These are phyloP conservation scores for Pseudochaenichthys georgianus DNA, from an alignment of 2,797 vertebrate genomes.

Conservation along the genomic window DNA sequence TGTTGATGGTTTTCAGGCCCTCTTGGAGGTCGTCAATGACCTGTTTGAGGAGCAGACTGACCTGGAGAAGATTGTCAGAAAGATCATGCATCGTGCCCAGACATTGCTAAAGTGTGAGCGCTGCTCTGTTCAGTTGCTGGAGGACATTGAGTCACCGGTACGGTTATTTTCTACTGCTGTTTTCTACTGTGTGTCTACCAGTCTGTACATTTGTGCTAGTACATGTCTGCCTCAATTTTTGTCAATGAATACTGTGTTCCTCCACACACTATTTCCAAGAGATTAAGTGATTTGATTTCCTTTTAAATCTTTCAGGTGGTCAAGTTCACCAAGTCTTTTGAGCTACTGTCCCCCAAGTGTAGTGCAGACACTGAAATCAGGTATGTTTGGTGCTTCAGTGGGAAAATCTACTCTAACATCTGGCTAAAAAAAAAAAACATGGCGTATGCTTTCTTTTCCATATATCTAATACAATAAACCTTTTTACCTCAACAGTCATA, in stretches of 20 bases:
- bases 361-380: conserved; percentile 96
- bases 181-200: conserved; percentile 16
- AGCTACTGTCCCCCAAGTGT: conserved; percentile 97
- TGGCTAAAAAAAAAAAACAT: conserved; percentile 17
- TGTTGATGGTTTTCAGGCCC: conserved; percentile 84
- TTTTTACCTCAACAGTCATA: conserved; percentile 27
- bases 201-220: conserved; percentile 24
- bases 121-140: conserved; percentile 96
- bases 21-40: conserved; percentile 98
- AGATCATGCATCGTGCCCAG: conserved; percentile 99
- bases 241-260: conserved; percentile 4
- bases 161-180: conserved; percentile 48
- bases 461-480: conserved; percentile 10
- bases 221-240: conserved; percentile 6
- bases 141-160: conserved; percentile 98
- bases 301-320: conserved; percentile 89
- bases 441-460: conserved; percentile 10
- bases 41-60: conserved; percentile 99
- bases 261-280: background rate
- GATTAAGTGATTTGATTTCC: conserved; percentile 22
- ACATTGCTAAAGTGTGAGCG: conserved; percentile 96
- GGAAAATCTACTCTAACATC: conserved; percentile 16
- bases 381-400: conserved; percentile 75
- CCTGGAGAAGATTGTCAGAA: conserved; percentile 98
- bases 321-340: conserved; percentile 99